phyloP scores from a whole-genome alignment of 2,797 vertebrate species.

The Lophotriccus pileatus region DNA sequence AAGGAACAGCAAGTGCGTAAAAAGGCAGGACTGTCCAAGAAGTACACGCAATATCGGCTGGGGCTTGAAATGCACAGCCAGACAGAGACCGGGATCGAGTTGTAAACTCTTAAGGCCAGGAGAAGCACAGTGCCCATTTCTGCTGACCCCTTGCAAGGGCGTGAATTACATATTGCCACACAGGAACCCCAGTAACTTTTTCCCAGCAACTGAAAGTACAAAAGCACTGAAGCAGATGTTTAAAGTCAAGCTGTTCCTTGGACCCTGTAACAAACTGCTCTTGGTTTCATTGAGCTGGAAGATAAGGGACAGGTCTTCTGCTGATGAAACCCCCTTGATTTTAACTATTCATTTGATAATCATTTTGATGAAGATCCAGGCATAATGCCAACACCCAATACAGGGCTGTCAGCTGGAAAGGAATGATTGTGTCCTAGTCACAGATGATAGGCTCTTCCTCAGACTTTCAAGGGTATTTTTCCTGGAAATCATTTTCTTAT shows the following conservation, averaged over 20 bases:
- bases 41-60: not conserved
- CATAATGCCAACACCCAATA: not conserved
- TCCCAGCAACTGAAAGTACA: not conserved
- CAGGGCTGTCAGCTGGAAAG: not conserved
- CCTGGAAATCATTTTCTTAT: not conserved
- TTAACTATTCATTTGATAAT: not conserved
- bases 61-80: not conserved
- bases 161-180: not conserved
- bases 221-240: conserved; percentile 8
- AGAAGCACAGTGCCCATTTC: not conserved
- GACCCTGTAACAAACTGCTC: not conserved
- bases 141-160: not conserved
- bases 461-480: not conserved
- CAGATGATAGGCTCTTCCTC: not conserved
- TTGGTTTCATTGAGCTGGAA: not conserved
- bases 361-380: not conserved
- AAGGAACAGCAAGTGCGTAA: conserved; percentile 60
- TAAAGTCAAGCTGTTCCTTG: not conserved
- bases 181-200: not conserved
- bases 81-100: not conserved
- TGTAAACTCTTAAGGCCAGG: not conserved
- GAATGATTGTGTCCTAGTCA: not conserved
- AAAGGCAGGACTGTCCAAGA: not conserved
- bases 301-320: not conserved
- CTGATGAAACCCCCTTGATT: not conserved